A percentile compares a stretch with the other conserved stretches of the same genome.
phyloP scores from a whole-genome alignment of 2,888 invertebrate genomes.

The Disparrhopalites patrizii region DNA sequence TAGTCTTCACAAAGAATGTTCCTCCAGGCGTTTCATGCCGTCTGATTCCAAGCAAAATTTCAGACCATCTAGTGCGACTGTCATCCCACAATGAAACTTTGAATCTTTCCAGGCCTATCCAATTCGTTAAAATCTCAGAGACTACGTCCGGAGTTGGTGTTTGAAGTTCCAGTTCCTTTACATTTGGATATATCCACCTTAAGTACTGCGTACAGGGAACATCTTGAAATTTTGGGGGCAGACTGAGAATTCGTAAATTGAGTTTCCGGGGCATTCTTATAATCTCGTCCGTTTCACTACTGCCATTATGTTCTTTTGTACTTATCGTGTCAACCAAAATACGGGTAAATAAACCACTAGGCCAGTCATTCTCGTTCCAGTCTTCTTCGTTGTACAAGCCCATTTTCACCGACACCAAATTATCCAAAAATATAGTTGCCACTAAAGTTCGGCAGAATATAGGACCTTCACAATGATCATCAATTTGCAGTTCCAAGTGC shows the following conservation, averaged over 20 bases:
- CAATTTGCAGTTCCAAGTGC: background rate
- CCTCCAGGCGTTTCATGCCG: too few relatives aligned
- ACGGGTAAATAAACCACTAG: background rate
- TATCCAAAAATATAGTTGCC: background rate
- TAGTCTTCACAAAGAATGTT: background rate
- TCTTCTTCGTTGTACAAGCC: background rate
- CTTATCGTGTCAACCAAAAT: background rate
- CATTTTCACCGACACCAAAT: background rate
- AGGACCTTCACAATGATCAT: slow-evolving; percentile 13
- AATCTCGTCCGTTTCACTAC: background rate
- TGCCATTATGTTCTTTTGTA: background rate
- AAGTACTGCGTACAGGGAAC: background rate
- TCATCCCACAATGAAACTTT: background rate
- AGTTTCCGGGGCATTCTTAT: background rate
- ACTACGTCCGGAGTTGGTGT: background rate
- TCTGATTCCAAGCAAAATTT: too few relatives aligned
- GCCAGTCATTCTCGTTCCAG: background rate
- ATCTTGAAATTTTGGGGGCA: background rate
- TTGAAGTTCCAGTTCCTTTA: background rate
- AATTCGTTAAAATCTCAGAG: background rate
- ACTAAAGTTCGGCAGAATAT: slow-evolving; percentile 9
- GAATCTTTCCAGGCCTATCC: background rate
- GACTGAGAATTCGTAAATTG: background rate
- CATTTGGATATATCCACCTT: background rate
- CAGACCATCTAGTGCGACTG: too few relatives aligned